Evolutionary conservation across 2,888 invertebrate species (phyloP).

Genomic region (Lithophane leautieri): DNA sequence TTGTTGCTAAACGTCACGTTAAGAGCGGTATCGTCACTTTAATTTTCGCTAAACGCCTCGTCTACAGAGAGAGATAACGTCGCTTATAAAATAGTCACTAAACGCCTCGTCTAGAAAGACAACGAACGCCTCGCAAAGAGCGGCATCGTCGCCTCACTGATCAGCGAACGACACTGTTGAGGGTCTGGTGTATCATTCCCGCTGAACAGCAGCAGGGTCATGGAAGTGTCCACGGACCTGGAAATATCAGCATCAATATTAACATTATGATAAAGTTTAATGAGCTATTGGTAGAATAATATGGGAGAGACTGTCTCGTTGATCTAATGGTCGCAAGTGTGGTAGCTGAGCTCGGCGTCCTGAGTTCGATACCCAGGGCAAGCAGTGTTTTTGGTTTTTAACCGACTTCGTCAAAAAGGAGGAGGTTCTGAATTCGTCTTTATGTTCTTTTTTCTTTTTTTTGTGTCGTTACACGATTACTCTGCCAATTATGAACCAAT

Average conservation of each 20-base stretch:
- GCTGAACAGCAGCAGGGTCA: constrained; percentile 43
- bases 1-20: neutral
- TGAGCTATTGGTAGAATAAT: neutral
- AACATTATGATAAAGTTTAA: neutral
- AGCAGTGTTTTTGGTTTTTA: neutral
- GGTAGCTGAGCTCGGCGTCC: neutral
- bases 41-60: neutral
- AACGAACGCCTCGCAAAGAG: too few relatives aligned
- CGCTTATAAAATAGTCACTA: neutral
- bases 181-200: constrained; percentile 57
- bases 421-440: too few relatives aligned
- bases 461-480: too few relatives aligned
- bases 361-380: neutral
- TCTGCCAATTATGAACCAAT: too few relatives aligned
- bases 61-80: too few relatives aligned
- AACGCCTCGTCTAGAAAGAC: neutral
- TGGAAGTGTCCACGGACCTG: constrained; percentile 61
- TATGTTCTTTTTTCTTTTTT: too few relatives aligned
- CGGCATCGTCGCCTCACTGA: constrained; percentile 17
- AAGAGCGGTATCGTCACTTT: neutral
- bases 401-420: too few relatives aligned
- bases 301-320: neutral
- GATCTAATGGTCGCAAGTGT: neutral
- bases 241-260: constrained; percentile 31
- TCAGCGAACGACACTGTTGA: constrained; percentile 58